These are phyloP conservation scores for Antitype chi DNA, from an alignment of 2,888 invertebrate species.

Conservation along the genomic window DNA sequence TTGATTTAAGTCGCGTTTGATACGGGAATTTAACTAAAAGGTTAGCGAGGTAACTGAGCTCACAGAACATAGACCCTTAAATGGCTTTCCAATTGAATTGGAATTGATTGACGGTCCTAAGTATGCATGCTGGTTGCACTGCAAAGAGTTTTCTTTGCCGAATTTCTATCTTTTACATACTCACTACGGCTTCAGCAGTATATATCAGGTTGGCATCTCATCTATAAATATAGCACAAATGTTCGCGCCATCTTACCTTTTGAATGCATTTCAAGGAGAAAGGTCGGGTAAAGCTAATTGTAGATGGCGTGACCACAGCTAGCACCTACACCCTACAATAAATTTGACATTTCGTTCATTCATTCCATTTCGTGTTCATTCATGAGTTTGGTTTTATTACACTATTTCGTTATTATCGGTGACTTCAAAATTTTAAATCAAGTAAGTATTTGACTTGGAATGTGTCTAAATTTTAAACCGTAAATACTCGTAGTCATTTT, in stretches of 20 bases:
- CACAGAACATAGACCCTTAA: too few species aligned
- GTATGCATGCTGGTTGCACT: not conserved
- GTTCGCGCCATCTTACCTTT: not conserved
- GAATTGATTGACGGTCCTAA: not conserved
- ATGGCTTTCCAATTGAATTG: not conserved
- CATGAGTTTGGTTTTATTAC: too few species aligned
- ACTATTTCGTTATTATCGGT: too few species aligned
- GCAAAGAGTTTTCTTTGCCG: not conserved
- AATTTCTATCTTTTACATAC: not conserved
- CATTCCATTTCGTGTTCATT: too few species aligned
- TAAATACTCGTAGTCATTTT: too few species aligned
- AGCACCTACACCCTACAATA: too few species aligned
- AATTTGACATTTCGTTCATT: too few species aligned
- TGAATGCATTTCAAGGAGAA: not conserved
- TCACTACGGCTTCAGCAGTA: not conserved
- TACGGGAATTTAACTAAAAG: not conserved
- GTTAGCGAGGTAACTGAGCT: not conserved
- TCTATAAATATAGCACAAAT: not conserved
- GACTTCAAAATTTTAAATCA: too few species aligned
- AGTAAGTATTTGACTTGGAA: too few species aligned
- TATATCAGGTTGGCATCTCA: not conserved
- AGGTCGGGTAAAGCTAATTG: too few species aligned
- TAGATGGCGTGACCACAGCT: too few species aligned
- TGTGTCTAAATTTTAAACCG: too few species aligned
- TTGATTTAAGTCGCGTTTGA: not conserved